Evolutionary conservation across 2,797 vertebrate genomes (phyloP).

Genomic region (Neosalanx taihuensis): DNA sequence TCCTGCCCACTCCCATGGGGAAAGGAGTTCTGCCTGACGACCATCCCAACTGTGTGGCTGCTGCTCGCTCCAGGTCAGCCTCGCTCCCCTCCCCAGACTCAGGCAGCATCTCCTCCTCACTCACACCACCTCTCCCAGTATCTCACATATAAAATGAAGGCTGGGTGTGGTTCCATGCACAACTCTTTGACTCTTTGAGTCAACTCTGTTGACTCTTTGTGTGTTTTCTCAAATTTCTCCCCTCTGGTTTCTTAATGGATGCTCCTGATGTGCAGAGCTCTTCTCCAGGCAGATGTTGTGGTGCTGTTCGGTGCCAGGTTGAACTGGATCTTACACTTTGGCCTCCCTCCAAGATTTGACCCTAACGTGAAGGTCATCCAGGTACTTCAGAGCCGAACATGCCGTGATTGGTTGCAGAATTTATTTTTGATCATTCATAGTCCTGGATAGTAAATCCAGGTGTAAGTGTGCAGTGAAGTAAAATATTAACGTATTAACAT

Average conservation of each 20-base stretch:
- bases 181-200: too few species aligned
- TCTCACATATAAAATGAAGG: background rate
- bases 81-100: background rate
- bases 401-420: too few species aligned
- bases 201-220: background rate
- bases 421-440: too few species aligned
- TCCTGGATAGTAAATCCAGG: too few species aligned
- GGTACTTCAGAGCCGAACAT: slow-evolving; percentile 62
- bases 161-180: background rate
- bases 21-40: slow-evolving; percentile 92
- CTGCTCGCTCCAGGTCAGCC: slow-evolving; percentile 87
- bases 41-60: slow-evolving; percentile 88
- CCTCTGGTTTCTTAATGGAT: background rate
- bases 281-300: slow-evolving; percentile 88
- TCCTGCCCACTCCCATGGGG: slow-evolving; percentile 96
- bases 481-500: background rate
- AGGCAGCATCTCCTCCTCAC: background rate
- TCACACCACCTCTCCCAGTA: background rate
- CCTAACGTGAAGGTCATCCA: slow-evolving; percentile 89
- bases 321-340: slow-evolving; percentile 98
- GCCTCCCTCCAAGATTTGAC: slow-evolving; percentile 87
- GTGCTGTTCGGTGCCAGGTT: slow-evolving; percentile 91
- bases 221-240: background rate
- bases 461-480: background rate
- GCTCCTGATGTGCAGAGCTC: slow-evolving; percentile 75